Percentiles rank a stretch among this genome's conserved stretches.
These are phyloP conservation scores for Archaeoteleia sp. DNA, from an alignment of 2,888 invertebrate species.

Conservation along the genomic window DNA sequence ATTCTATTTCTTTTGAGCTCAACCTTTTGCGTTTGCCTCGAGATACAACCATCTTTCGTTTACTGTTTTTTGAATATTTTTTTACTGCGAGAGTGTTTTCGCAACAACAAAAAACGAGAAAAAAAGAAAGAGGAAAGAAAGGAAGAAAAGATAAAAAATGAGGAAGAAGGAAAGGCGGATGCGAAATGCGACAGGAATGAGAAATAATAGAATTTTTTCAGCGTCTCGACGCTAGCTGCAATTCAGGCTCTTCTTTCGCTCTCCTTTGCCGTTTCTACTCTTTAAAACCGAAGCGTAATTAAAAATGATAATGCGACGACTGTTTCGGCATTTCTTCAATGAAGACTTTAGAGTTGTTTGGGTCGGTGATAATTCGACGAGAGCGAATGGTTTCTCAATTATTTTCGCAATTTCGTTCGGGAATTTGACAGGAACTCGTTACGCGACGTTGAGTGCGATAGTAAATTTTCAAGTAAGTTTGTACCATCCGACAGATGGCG, in stretches of 20 bases:
- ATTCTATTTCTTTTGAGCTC: slow-evolving; percentile 35
- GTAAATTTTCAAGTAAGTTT: slow-evolving; percentile 41
- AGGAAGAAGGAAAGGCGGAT: slow-evolving; percentile 18
- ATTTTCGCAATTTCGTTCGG: slow-evolving; percentile 15
- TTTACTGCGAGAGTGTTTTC: slow-evolving; percentile 21
- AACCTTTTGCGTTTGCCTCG: slow-evolving; percentile 26
- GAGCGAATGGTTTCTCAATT: slow-evolving; percentile 6
- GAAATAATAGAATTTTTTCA: slow-evolving; percentile 42
- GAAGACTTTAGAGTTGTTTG: no score
- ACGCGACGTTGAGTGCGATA: slow-evolving; percentile 24
- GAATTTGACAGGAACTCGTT: no score
- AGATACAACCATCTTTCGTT: slow-evolving; percentile 42
- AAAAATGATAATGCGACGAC: slow-evolving; percentile 35
- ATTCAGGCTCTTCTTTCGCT: slow-evolving; percentile 1
- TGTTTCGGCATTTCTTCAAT: slow-evolving; percentile 10
- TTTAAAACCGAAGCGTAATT: slow-evolving; percentile 27
- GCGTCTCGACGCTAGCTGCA: slow-evolving; percentile 2
- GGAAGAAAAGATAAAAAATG: neutral
- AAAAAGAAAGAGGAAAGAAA: neutral
- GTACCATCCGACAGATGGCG: slow-evolving; percentile 48
- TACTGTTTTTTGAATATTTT: slow-evolving; percentile 35
- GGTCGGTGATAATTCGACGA: no score
- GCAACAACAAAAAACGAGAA: slow-evolving; percentile 7
- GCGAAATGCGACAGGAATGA: slow-evolving; percentile 27
- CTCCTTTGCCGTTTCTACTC: no score